Evolutionary conservation across 2,113 vertebrate genomes (phyloP).

Genomic region (Tragelaphus scriptus): DNA sequence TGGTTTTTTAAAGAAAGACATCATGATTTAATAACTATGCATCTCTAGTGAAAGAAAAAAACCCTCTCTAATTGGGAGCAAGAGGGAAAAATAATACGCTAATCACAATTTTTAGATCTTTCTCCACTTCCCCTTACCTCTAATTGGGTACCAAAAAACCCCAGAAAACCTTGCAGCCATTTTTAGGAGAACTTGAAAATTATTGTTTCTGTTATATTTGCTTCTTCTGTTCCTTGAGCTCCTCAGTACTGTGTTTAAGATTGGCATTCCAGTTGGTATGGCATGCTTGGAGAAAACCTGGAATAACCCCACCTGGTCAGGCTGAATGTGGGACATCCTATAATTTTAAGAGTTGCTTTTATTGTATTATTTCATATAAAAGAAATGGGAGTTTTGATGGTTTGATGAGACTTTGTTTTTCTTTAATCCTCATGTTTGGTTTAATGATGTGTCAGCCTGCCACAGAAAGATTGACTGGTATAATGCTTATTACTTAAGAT

Average conservation of each 20-base stretch:
- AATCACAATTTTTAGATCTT: slow-evolving; percentile 21
- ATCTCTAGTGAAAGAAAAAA: slow-evolving; percentile 58
- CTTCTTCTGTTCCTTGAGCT: neutral
- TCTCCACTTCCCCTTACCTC: neutral
- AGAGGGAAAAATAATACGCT: neutral
- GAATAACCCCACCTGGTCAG: neutral
- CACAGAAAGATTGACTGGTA: slow-evolving; percentile 62
- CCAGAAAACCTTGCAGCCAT: neutral
- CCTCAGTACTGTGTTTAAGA: neutral
- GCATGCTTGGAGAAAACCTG: neutral
- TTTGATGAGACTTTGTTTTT: slow-evolving; percentile 42
- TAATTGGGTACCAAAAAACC: neutral
- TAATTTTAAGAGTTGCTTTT: slow-evolving; percentile 48
- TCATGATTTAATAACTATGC: slow-evolving; percentile 76
- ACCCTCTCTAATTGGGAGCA: slow-evolving; percentile 57
- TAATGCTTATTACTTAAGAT: slow-evolving; percentile 75
- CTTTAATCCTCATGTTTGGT: slow-evolving; percentile 65
- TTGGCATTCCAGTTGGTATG: neutral
- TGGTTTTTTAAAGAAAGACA: slow-evolving; percentile 77
- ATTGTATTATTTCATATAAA: slow-evolving; percentile 37
- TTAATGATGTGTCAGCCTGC: slow-evolving; percentile 73
- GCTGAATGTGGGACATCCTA: neutral
- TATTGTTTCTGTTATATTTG: neutral
- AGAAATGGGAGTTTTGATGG: slow-evolving; percentile 18
- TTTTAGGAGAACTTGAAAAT: neutral